Conservation (phyloP, 2,113 vertebrate species). For the Notarius quadriscutis region DNA sequence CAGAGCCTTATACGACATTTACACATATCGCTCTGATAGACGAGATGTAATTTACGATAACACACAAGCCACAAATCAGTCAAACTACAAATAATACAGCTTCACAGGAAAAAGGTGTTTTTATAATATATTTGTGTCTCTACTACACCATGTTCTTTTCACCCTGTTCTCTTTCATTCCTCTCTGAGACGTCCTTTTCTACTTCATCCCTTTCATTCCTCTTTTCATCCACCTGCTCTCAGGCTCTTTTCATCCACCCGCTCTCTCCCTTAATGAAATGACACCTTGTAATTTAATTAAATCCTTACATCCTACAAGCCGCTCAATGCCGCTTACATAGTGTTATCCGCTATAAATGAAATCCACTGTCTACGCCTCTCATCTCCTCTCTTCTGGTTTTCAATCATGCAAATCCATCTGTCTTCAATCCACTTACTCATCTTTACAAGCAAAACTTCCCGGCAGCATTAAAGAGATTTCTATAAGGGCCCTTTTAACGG, state of each 20-base stretch:
- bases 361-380: constrained; percentile 17
- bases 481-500: background rate
- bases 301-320: constrained; percentile 45
- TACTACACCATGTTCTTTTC: background rate
- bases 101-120: background rate
- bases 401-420: constrained; percentile 23
- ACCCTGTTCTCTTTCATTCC: background rate
- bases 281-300: constrained; percentile 64
- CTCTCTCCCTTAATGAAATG: constrained; percentile 51
- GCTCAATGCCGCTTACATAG: background rate
- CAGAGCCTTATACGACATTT: too few relatives aligned
- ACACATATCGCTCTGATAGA: too few relatives aligned
- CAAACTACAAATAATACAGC: background rate
- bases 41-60: too few relatives aligned
- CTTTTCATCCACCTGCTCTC: background rate
- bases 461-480: constrained; percentile 4
- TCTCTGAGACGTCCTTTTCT: background rate
- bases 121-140: background rate
- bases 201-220: constrained; percentile 53
- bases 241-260: background rate
- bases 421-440: constrained; percentile 36
- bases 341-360: constrained; percentile 16
- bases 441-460: constrained; percentile 24
- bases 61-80: too few relatives aligned
- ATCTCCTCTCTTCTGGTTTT: background rate